Evolutionary conservation across 1,140 invertebrate genomes (phyloP), one percentile per base, ranked within the genome.

Genomic region (Hirudo medicinalis): DNA sequence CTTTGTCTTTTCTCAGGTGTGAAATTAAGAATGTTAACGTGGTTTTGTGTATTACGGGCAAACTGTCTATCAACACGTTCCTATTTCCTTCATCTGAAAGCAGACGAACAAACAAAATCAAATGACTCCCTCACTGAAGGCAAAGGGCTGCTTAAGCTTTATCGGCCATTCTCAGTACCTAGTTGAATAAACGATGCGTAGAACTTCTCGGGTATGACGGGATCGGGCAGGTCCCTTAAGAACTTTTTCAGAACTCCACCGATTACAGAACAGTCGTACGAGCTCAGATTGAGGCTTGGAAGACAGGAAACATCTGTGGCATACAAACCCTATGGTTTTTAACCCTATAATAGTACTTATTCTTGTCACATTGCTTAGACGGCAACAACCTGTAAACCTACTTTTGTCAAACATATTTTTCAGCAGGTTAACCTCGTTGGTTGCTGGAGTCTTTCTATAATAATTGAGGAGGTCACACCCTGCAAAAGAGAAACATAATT

Each of bases 151-250:
- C 1, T 49, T 17, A 17, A 8, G 13, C 1, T 49, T 49, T 49
- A 49, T 49, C 43, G 43, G 11, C 43, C 43, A 17, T 2, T 11
- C 11, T 13, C 3, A 11, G 8, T 25, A 63, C 57, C 78, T 69
- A 84, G 85, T 76, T 89, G 86, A 70, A 90, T 84, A 78, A 90
- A 90, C 75, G 83, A 83, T 72, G 89, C 87, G 79, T 91, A 91
- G 83, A 86, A 87, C 76, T 87, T 86, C 20, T 88, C 87, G 22
- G 89, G 89, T 69, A 91, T 89, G 20, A 91, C 84, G 22, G 89
- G 88, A 78, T 90, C 88, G 0, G 89, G 88, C 73, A 91, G 80
- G 79, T 91, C 89, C 40, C 87, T 79, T 32, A 91, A 80, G 78
- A 88, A 90, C 77, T 89, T 88, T 77, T 90, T 90, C 57, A 91